These are phyloP conservation scores for Trinectes maculatus DNA, from an alignment of 2,113 vertebrate species.

Conservation along the genomic window DNA sequence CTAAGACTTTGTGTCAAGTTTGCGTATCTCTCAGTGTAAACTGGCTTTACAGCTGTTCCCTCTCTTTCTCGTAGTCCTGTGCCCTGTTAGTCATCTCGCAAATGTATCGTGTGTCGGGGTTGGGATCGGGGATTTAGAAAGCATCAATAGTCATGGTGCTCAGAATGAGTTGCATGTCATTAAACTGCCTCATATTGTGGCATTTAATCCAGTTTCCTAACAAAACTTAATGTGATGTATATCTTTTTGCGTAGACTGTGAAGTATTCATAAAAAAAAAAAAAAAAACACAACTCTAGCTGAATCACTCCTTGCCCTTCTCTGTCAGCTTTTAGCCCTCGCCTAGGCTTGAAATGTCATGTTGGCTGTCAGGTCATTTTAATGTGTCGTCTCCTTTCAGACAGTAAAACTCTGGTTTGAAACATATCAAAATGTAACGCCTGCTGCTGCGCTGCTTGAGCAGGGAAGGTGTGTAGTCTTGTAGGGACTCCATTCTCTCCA, in stretches of 20 bases:
- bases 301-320: constrained; percentile 8
- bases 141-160: background rate
- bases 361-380: constrained; percentile 16
- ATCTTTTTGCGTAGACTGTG: constrained; percentile 26
- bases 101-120: background rate
- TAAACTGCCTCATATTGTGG: background rate
- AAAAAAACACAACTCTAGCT: background rate
- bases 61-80: background rate
- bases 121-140: background rate
- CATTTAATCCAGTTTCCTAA: background rate
- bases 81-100: constrained; percentile 17
- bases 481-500: constrained; percentile 54
- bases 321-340: constrained; percentile 28
- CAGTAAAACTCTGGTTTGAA: constrained; percentile 10
- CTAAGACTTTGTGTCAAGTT: constrained; percentile 35
- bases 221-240: constrained; percentile 3
- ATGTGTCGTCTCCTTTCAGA: constrained; percentile 19
- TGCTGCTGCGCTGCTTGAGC: constrained; percentile 7
- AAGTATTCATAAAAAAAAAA: constrained; percentile 1
- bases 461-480: constrained; percentile 29
- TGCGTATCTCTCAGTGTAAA: constrained; percentile 10
- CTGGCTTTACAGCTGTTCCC: constrained; percentile 13
- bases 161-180: background rate
- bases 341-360: background rate
- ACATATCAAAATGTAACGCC: constrained; percentile 4